A percentile compares a stretch with the other conserved stretches of the same genome.
Evolutionary conservation across 1,140 invertebrate genomes (phyloP).

Genomic region (Diachasma alloeum): DNA sequence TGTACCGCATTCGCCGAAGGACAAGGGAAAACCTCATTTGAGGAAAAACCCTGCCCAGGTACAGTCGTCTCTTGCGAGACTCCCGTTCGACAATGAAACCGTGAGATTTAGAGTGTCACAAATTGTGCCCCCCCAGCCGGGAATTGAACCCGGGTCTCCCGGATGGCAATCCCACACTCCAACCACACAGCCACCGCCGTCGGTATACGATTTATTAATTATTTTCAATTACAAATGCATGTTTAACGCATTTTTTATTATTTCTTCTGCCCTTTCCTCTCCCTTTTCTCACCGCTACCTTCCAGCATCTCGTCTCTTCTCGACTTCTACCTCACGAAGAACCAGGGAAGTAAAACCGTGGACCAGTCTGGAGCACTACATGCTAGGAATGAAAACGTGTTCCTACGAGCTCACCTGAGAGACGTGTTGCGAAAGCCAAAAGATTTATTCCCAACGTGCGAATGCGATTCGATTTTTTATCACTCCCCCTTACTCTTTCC

Average conservation of each 20-base stretch:
- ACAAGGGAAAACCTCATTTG: too few species aligned
- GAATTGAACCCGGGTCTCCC: too few species aligned
- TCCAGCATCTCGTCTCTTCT: not conserved
- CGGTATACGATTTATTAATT: not conserved
- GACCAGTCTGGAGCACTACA: not conserved
- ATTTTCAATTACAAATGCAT: not conserved
- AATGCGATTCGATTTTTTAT: slow-evolving; percentile 1
- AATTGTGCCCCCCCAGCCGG: too few species aligned
- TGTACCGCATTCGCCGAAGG: too few species aligned
- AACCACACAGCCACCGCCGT: too few species aligned
- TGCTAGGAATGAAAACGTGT: not conserved
- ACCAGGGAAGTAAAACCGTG: not conserved
- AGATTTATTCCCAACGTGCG: slow-evolving; percentile 11
- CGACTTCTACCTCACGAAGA: not conserved
- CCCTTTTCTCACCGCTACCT: too few species aligned
- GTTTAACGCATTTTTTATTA: not conserved
- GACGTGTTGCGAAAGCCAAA: not conserved
- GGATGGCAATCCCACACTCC: too few species aligned
- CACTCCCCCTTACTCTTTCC: not conserved
- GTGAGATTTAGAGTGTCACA: too few species aligned
- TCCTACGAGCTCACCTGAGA: not conserved
- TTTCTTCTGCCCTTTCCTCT: not conserved
- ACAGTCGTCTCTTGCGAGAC: too few species aligned
- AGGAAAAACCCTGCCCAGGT: too few species aligned
- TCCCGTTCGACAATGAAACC: too few species aligned